Conservation (phyloP, 1,140 invertebrate genomes). For the Drosophila pachea region DNA sequence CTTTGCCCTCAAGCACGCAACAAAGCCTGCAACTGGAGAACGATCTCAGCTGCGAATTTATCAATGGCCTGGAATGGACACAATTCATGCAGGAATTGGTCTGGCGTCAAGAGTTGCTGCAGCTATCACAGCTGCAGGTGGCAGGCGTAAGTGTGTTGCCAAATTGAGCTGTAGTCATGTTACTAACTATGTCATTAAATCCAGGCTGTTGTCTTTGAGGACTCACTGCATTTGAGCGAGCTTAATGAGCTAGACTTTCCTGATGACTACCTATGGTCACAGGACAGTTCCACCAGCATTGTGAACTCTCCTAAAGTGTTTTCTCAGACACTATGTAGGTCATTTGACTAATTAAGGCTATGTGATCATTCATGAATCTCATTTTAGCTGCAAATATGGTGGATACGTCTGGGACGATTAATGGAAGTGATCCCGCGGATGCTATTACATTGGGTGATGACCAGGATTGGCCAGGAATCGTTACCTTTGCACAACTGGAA, state of each 20-base stretch:
- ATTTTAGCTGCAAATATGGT: slow-evolving; percentile 56
- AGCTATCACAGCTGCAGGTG: slow-evolving; percentile 75
- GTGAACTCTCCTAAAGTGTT: slow-evolving; percentile 79
- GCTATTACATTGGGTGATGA: slow-evolving; percentile 70
- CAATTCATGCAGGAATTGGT: slow-evolving; percentile 76
- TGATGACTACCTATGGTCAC: slow-evolving; percentile 77
- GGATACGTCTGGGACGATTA: slow-evolving; percentile 67
- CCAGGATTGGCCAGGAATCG: slow-evolving; percentile 73
- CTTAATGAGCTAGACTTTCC: slow-evolving; percentile 80
- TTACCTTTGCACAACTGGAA: slow-evolving; percentile 79
- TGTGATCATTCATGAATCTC: neutral
- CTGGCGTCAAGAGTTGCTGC: slow-evolving; percentile 68
- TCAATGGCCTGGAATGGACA: slow-evolving; percentile 75
- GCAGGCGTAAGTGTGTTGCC: slow-evolving; percentile 77
- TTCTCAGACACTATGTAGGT: slow-evolving; percentile 49
- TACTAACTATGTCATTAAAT: neutral
- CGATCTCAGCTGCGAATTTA: slow-evolving; percentile 57
- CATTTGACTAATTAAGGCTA: neutral
- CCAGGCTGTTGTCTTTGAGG: slow-evolving; percentile 73
- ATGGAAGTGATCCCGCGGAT: slow-evolving; percentile 67
- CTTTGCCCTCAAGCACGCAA: slow-evolving; percentile 24
- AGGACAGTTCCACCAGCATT: slow-evolving; percentile 54
- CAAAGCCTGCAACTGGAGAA: slow-evolving; percentile 33
- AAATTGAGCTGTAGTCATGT: neutral
- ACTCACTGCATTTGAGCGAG: slow-evolving; percentile 55